Evolutionary conservation across 2,113 vertebrate genomes (phyloP), one percentile per base, ranked within the genome.

Genomic region (Psittacus erithacus): DNA sequence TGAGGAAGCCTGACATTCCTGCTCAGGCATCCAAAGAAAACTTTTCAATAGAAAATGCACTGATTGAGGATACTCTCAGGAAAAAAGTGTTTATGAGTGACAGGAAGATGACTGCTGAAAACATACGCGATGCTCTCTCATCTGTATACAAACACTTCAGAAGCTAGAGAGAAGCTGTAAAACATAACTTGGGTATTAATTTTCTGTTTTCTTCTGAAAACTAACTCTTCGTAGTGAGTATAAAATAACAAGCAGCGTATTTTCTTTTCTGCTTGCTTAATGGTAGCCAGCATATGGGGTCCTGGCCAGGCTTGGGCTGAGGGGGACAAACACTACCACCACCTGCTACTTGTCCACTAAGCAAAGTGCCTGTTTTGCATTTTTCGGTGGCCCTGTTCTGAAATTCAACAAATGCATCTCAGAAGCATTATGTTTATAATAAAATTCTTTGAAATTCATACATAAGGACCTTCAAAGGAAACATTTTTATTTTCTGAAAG

Each of bases 21-120:
- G 22, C 50, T 92, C 31, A 81, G n/a, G 68, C n/a, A 94, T 78
- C 41, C 53, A 91, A 92, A 92, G 53, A 23, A 93, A 92, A 84
- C 39, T 84, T 92, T 88, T 86, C 35, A 63, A 76, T 49, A 73
- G 53, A 71, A 78, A 50, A 86, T 31, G 41, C 27, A 50, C 35
- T 60, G 68, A 83, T 82, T 62, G 52, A 95, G 57, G 27, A 86
- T 68, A 88, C 39, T 76, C 39, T 82, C 29, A 83, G 86, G 82
- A 62, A 78, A 96, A 64, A 82, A 25, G 64, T 14, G 82, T 25
- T 65, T 62, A 41, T 74, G 74, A 84, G 46, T 75, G 89, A 78
- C 65, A 85, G 77, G 52, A 92, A 87, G 38, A 20, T 0, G 2
- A 41, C 69, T 82, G 63, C 33, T 64, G 55, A 87, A 95, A 86